A percentile compares a stretch with the other conserved stretches of the same genome.
These are phyloP conservation scores for Sebastes itinus DNA, from an alignment of 2,797 vertebrate genomes.

Conservation along the genomic window DNA sequence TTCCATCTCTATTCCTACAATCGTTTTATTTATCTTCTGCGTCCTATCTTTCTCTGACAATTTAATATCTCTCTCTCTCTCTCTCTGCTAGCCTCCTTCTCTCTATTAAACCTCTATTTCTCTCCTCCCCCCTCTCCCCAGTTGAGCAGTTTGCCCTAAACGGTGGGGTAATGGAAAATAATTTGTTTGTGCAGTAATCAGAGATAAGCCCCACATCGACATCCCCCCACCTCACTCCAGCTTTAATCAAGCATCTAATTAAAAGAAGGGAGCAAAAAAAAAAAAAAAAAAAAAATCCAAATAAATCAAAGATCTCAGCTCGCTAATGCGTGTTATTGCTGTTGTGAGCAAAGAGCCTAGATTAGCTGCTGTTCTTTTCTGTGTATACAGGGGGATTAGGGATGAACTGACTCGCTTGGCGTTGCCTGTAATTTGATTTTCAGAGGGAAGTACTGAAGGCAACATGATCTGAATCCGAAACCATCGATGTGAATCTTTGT, in stretches of 20 bases:
- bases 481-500: constrained; percentile 4
- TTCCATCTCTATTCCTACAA: background rate
- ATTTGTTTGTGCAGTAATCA: constrained; percentile 67
- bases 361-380: constrained; percentile 54
- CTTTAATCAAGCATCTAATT: constrained; percentile 73
- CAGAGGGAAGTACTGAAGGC: constrained; percentile 4
- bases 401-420: constrained; percentile 29
- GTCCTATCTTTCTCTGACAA: background rate
- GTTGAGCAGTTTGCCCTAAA: constrained; percentile 43
- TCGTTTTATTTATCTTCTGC: background rate
- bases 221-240: constrained; percentile 1
- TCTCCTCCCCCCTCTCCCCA: background rate
- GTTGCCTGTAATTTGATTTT: constrained; percentile 57
- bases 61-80: background rate
- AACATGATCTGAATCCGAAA: constrained; percentile 29
- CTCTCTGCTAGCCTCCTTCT: background rate
- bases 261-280: constrained; percentile 33
- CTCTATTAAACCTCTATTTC: background rate
- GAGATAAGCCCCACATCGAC: constrained; percentile 35
- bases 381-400: constrained; percentile 47
- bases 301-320: constrained; percentile 58
- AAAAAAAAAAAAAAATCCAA: constrained; percentile 15
- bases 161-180: constrained; percentile 43
- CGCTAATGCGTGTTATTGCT: constrained; percentile 48
- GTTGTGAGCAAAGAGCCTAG: constrained; percentile 48